A percentile compares a stretch with the other conserved stretches of the same genome.
phyloP scores from a whole-genome alignment of 64 coral and sea anemone species.

The Pocillopora damicornis region DNA sequence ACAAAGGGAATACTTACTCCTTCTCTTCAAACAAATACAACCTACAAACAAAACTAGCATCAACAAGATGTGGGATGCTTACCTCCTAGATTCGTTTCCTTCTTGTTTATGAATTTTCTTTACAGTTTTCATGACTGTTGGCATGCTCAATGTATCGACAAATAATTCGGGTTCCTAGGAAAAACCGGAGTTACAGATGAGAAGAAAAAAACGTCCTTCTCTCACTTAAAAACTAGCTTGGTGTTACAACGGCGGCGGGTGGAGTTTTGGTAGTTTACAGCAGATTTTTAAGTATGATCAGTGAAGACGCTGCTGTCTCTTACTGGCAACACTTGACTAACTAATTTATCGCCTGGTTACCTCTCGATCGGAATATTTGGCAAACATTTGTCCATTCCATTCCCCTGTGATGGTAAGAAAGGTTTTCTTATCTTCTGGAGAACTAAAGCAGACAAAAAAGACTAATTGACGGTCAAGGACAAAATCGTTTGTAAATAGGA shows the following conservation, averaged over 20 bases:
- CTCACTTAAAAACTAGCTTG: too few species aligned
- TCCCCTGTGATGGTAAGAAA: conserved; percentile 83
- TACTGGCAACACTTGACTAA: too few species aligned
- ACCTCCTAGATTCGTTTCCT: conserved; percentile 82
- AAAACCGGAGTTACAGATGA: not conserved
- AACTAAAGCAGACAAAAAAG: conserved; percentile 31
- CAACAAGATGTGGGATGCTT: not conserved
- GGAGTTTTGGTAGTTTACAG: not conserved
- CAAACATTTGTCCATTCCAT: conserved; percentile 95
- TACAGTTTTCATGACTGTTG: conserved; percentile 60
- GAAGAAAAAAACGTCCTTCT: not conserved
- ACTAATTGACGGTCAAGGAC: not conserved
- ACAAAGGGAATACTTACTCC: not conserved
- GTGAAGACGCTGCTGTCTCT: too few species aligned
- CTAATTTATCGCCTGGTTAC: not conserved
- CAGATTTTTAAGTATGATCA: not conserved
- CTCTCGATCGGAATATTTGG: conserved; percentile 73
- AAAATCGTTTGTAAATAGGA: too few species aligned
- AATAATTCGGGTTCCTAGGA: conserved; percentile 73
- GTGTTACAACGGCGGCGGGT: too few species aligned
- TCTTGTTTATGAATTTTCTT: conserved; percentile 80
- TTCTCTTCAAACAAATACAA: not conserved
- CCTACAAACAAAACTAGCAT: not conserved
- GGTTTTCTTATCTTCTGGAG: conserved; percentile 82
- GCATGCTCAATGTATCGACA: conserved; percentile 74